A percentile compares a stretch with the other conserved stretches of the same genome.
phyloP scores from a whole-genome alignment of 53 echinoderm and acorn worm genomes.

The Hippasteria phrygiana region DNA sequence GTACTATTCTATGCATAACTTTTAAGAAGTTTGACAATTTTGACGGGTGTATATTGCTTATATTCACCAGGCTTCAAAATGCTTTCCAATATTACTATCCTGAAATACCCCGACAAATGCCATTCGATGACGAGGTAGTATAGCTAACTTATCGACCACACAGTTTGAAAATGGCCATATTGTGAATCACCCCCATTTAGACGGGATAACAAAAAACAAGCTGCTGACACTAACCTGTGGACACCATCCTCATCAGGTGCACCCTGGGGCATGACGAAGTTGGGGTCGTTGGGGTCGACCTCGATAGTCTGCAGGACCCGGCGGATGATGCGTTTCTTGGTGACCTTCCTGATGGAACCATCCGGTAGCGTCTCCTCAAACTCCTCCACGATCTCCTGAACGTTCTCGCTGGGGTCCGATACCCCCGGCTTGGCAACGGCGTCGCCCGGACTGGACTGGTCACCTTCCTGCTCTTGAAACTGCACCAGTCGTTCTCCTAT shows the following conservation, averaged over 20 bases:
- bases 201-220: not conserved
- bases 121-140: no score
- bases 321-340: conserved; percentile 81
- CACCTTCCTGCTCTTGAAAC: not conserved
- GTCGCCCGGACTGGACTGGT: not conserved
- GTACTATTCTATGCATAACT: no score
- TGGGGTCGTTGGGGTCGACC: conserved; percentile 81
- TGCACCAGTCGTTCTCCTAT: not conserved
- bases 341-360: conserved; percentile 88
- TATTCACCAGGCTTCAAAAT: no score
- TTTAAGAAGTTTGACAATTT: no score
- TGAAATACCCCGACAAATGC: no score
- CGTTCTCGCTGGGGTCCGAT: conserved; percentile 72
- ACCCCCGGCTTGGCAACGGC: not conserved
- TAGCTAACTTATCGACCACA: no score
- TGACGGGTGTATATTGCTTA: no score
- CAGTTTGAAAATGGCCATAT: no score
- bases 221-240: conserved; percentile 70
- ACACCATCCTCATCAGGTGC: conserved; percentile 64
- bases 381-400: conserved; percentile 91
- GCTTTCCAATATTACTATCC: no score
- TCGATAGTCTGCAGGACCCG: conserved; percentile 90
- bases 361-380: conserved; percentile 93
- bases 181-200: no score
- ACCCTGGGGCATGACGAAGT: conserved; percentile 78